Evolutionary conservation across 92 coral and sea anemone genomes (phyloP).

Genomic region (Diadumene lineata): DNA sequence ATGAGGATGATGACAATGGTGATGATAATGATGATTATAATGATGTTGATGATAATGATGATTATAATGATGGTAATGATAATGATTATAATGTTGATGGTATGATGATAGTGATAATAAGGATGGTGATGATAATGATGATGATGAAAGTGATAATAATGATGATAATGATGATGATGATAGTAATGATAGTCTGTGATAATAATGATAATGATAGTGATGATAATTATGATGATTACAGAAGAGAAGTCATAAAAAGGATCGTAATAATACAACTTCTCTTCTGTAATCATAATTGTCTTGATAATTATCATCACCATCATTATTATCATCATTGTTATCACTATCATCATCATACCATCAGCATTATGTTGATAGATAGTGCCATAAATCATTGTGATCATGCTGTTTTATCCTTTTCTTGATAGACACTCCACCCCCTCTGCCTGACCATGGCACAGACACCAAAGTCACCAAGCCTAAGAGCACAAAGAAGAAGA

Average conservation of each 20-base stretch:
- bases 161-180: neutral
- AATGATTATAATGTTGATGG: neutral
- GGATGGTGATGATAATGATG: neutral
- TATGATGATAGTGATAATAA: neutral
- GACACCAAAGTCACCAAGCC: constrained; percentile 10
- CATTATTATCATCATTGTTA: too few relatives aligned
- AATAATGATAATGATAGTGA: neutral
- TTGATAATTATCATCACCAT: neutral
- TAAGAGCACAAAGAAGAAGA: constrained; percentile 64
- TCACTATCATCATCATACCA: too few relatives aligned
- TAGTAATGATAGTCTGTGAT: neutral
- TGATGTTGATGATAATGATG: neutral
- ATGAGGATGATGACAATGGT: neutral
- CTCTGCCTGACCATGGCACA: constrained; percentile 22
- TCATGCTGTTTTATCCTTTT: neutral
- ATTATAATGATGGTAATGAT: neutral
- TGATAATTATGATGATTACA: neutral
- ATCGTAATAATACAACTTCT: too few relatives aligned
- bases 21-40: neutral
- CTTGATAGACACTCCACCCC: constrained; percentile 7
- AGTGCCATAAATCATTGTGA: neutral
- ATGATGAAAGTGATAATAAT: neutral
- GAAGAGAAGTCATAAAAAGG: too few relatives aligned
- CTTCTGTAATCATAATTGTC: too few relatives aligned
- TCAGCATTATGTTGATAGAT: neutral